phyloP scores from a whole-genome alignment of 2,113 vertebrate species.

The Brachirus orientalis region DNA sequence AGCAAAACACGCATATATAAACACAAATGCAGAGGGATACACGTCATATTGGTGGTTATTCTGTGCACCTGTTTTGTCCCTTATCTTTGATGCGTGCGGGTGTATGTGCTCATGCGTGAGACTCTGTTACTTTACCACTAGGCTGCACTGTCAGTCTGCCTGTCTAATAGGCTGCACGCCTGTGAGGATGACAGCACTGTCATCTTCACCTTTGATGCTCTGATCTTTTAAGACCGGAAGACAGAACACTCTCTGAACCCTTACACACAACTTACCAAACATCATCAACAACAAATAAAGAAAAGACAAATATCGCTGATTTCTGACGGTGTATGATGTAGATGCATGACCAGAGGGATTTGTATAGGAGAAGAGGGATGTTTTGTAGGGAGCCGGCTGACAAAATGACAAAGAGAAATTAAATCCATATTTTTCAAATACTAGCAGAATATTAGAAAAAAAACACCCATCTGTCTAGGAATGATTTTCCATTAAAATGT shows the following conservation, averaged over 20 bases:
- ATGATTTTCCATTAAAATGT: neutral
- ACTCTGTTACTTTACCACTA: slow-evolving; percentile 65
- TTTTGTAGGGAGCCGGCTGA: slow-evolving; percentile 5
- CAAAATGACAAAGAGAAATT: neutral
- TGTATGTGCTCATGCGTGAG: slow-evolving; percentile 54
- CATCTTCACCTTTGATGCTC: slow-evolving; percentile 45
- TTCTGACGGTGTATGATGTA: slow-evolving; percentile 33
- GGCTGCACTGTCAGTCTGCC: slow-evolving; percentile 76
- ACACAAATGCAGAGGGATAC: slow-evolving; percentile 17
- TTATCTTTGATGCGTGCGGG: neutral
- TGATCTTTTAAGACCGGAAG: slow-evolving; percentile 35
- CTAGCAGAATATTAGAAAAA: neutral
- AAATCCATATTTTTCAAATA: slow-evolving; percentile 14
- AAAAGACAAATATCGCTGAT: slow-evolving; percentile 29
- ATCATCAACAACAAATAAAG: neutral
- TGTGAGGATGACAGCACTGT: slow-evolving; percentile 54
- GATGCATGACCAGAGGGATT: slow-evolving; percentile 18
- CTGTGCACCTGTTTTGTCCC: slow-evolving; percentile 31
- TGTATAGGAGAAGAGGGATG: neutral
- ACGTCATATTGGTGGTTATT: slow-evolving; percentile 3
- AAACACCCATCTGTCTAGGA: neutral
- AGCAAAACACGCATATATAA: slow-evolving; percentile 5
- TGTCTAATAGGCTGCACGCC: slow-evolving; percentile 60
- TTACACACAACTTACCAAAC: slow-evolving; percentile 2
- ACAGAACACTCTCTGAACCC: slow-evolving; percentile 34